Evolutionary conservation across 2,113 vertebrate genomes (phyloP), one percentile per base, ranked within the genome.

Genomic region (Oreotrochilus melanogaster): DNA sequence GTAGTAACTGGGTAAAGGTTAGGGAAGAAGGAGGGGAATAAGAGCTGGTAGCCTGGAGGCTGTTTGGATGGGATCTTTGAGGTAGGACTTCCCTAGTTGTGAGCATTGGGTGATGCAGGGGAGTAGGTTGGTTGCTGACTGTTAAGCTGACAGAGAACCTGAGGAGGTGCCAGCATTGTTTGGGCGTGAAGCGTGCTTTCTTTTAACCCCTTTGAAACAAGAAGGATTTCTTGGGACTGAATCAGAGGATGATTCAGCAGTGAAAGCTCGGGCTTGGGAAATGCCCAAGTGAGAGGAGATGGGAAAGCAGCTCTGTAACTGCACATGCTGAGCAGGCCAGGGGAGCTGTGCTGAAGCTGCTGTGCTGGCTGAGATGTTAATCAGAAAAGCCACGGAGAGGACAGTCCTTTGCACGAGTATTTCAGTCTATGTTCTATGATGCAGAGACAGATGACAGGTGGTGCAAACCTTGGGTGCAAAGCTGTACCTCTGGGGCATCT

Each of bases 201-300:
- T 69, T 86, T 79, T 66, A 93, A 57, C 16, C 14, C 10, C n/a
- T 79, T 42, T 72, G 48, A 76, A 57, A 88, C 18, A 31, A 79
- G 74, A n/a, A 66, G 74, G 30, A 53, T 60, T 30, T 65, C 47
- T 35, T 45, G 70, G 57, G 74, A 6, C 43, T 87, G 93, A 93
- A 48, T 93, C 92, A 89, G 78, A 39, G 57, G 24, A 31, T 95
- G 93, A 82, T 82, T 75, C 81, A 93, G 81, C 81, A 89, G 85
- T 9, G 35, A 69, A 87, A 89, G 35, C 74, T 79, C n/a, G 14
- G 89, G 43, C 39, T 91, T 91, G 87, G 90, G 81, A 78, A 91
- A 15, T 51, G 87, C 72, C 13, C 0, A 11, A 11, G 73, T 4
- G 65, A 50, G 37, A 51, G 54, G 47, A 74, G 47, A 35, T n/a